Evolutionary conservation across 2,888 invertebrate genomes (phyloP), one percentile per base, ranked within the genome.

Genomic region (Globia sparganii): DNA sequence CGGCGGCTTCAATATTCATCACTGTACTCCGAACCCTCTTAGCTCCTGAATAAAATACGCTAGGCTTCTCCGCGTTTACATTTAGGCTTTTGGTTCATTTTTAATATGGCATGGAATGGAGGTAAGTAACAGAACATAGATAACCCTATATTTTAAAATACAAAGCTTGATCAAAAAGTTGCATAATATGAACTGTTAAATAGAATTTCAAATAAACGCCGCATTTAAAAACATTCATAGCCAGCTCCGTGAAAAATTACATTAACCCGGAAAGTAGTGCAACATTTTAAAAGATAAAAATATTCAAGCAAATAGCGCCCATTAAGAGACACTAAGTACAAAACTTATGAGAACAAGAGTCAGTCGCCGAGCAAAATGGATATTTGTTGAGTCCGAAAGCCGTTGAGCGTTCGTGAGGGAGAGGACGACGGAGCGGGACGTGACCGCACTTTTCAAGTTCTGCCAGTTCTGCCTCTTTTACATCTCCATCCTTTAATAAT

Each of bases 1-100:
- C 90, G 85, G 85, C 81, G 84, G 87, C 89, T 93, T 92, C 91
- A 94, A 94, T 94, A 94, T 94, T 94, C 93, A 94, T 93, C 90
- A 91, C 86, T 87, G 90, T 88, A 87, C 88, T 90, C 89, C 85
- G 75, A 81, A 88, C 86, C 86, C 88, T 87, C 90, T 89, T 90
- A 90, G 87, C 90, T 88, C 84, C 86, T 91, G 89, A 91, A 92
- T 93, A 93, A 93, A 91, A 91, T 90, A 92, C 85, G 83, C 80
- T 72, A 82, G 77, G 75, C 75, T 64, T 78, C 78, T 83, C 78
- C 74, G 80, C 75, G 73, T 81, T 77, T 69, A 86, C 72, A 74
- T 87, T 84, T 82, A 77, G 77, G 72, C 53, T 69, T 84, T 81
- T 66, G 68, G 58, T 69, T 67, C 56, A 73, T 81, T 79, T 83